Evolutionary conservation across 2,888 invertebrate genomes (phyloP).

Genomic region (Drosophila cracens): DNA sequence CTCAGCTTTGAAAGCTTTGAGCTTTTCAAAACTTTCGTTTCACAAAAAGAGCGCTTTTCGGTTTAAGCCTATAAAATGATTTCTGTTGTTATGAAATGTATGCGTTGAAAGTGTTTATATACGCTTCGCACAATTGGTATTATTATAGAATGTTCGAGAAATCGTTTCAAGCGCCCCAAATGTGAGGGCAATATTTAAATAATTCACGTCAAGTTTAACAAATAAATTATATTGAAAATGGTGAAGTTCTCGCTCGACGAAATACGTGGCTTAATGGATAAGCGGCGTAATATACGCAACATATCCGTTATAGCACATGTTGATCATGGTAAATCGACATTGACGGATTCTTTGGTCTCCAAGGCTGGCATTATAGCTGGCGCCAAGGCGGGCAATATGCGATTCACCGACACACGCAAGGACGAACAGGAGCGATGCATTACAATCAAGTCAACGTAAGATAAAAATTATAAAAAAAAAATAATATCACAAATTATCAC

Average conservation of each 20-base stretch:
- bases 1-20: conserved; percentile 13
- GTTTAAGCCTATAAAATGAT: neutral
- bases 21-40: conserved; percentile 20
- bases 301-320: conserved; percentile 99
- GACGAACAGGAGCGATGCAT: conserved; percentile 99
- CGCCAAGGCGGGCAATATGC: conserved; percentile 98
- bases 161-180: conserved; percentile 21
- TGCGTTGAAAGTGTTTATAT: conserved; percentile 25
- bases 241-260: conserved; percentile 83
- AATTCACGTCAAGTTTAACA: neutral
- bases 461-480: neutral
- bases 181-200: conserved; percentile 22
- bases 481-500: neutral
- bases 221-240: conserved; percentile 21
- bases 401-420: conserved; percentile 99
- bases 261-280: conserved; percentile 99
- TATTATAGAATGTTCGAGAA: neutral
- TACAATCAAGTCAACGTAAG: conserved; percentile 98
- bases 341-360: conserved; percentile 98
- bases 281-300: conserved; percentile 99
- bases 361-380: conserved; percentile 99
- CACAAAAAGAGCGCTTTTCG: conserved; percentile 12
- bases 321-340: conserved; percentile 99
- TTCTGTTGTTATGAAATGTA: conserved; percentile 37
- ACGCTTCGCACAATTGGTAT: neutral